A percentile compares a stretch with the other conserved stretches of the same genome.
phyloP scores from a whole-genome alignment of 2,888 invertebrate genomes.

The Amphipyra berbera region DNA sequence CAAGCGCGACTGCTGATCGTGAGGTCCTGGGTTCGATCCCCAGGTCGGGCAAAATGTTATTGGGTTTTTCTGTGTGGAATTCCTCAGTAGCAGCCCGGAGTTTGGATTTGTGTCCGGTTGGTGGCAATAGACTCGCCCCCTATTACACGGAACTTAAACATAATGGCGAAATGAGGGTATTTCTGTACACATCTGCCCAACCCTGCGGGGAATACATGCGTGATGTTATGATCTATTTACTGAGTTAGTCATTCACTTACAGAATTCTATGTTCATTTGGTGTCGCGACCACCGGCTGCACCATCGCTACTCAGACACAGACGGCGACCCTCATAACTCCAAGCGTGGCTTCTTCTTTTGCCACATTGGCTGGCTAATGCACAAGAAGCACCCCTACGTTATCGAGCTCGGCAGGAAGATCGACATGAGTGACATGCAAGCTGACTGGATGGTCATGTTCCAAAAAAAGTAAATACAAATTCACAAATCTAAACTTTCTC shows the following conservation, averaged over 20 bases:
- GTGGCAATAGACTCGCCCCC: too few relatives aligned
- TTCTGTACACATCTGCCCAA: too few relatives aligned
- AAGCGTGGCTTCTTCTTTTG: conserved; percentile 96
- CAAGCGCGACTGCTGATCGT: too few relatives aligned
- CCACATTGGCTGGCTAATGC: conserved; percentile 96
- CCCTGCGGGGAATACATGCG: too few relatives aligned
- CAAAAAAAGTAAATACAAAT: conserved; percentile 91
- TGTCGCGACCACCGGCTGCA: conserved; percentile 95
- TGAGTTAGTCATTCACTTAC: conserved; percentile 18
- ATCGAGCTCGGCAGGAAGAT: conserved; percentile 91
- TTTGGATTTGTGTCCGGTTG: too few relatives aligned
- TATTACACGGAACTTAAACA: too few relatives aligned
- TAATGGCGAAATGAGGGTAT: too few relatives aligned
- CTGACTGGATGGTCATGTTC: conserved; percentile 93
- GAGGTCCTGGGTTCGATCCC: too few relatives aligned
- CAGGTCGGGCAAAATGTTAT: too few relatives aligned
- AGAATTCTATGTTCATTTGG: conserved; percentile 94
- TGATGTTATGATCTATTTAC: too few relatives aligned
- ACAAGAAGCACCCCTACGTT: conserved; percentile 94
- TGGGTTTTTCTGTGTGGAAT: too few relatives aligned
- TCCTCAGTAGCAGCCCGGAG: too few relatives aligned
- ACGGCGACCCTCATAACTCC: conserved; percentile 95
- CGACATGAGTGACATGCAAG: conserved; percentile 93
- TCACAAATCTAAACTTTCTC: neutral
- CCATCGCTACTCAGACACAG: conserved; percentile 92